Evolutionary conservation across 2,888 invertebrate genomes (phyloP).

Genomic region (Dugesia japonica): DNA sequence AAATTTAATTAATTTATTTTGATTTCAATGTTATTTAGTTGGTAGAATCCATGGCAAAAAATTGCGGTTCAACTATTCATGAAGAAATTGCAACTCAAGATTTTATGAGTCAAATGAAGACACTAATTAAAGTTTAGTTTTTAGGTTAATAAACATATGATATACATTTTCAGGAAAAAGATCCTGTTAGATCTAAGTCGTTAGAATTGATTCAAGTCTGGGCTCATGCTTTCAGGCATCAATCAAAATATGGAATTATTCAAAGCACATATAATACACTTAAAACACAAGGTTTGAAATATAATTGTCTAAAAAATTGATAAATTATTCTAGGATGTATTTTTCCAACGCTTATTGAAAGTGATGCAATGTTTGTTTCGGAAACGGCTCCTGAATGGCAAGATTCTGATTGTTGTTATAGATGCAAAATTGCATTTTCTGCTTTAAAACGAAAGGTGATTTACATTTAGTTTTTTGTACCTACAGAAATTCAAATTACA

Average conservation of each 20-base stretch:
- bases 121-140: conserved; percentile 64
- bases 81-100: conserved; percentile 71
- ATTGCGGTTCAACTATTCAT: conserved; percentile 76
- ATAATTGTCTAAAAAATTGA: too few relatives aligned
- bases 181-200: conserved; percentile 55
- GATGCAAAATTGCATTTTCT: conserved; percentile 71
- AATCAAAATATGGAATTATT: conserved; percentile 68
- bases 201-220: conserved; percentile 87
- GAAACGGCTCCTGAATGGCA: conserved; percentile 94
- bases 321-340: conserved; percentile 58
- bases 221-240: conserved; percentile 89
- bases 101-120: conserved; percentile 81
- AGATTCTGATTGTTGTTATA: conserved; percentile 80
- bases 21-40: too few relatives aligned
- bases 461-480: too few relatives aligned
- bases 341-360: conserved; percentile 75
- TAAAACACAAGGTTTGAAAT: conserved; percentile 72
- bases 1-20: conserved; percentile 46
- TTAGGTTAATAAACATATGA: too few relatives aligned
- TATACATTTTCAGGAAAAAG: too few relatives aligned
- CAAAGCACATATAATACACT: conserved; percentile 81
- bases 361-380: conserved; percentile 94
- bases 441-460: conserved; percentile 63
- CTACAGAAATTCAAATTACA: too few relatives aligned
- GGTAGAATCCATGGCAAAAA: conserved; percentile 88